phyloP scores from a whole-genome alignment of 2,113 vertebrate species.

The Eubucco bourcierii region DNA sequence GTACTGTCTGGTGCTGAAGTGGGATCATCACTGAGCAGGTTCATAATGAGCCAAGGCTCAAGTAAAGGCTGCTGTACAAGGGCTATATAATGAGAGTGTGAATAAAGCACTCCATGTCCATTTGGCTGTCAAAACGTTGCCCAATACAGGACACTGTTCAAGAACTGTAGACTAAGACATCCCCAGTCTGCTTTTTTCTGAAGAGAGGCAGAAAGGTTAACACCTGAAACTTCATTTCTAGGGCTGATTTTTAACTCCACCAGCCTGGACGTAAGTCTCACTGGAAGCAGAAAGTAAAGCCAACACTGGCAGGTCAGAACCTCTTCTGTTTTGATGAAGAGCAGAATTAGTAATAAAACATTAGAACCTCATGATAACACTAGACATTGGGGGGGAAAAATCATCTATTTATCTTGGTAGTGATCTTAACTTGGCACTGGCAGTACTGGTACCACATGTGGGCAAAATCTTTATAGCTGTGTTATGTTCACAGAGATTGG shows the following conservation, averaged over 20 bases:
- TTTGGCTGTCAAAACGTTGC: neutral
- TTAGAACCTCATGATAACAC: neutral
- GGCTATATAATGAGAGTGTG: fast-evolving
- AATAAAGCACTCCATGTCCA: neutral
- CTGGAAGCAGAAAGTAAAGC: neutral
- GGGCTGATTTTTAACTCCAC: neutral
- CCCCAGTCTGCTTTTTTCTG: neutral
- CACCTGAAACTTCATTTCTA: neutral
- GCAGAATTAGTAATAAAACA: neutral
- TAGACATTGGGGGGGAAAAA: neutral
- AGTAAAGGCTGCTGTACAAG: neutral
- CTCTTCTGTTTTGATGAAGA: neutral
- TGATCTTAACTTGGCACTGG: neutral
- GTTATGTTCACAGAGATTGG: neutral
- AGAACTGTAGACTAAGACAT: neutral
- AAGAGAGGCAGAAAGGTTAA: neutral
- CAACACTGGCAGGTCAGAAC: neutral
- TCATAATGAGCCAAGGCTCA: neutral
- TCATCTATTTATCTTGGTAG: neutral
- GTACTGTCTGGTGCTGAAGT: neutral
- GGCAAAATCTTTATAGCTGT: neutral
- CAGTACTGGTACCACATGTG: neutral
- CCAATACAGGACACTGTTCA: neutral
- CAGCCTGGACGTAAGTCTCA: fast-evolving
- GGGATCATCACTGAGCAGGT: neutral